Base-by-base conservation (phyloP, 2,888 invertebrate species). In the Tetragonula carbonaria region DNA sequence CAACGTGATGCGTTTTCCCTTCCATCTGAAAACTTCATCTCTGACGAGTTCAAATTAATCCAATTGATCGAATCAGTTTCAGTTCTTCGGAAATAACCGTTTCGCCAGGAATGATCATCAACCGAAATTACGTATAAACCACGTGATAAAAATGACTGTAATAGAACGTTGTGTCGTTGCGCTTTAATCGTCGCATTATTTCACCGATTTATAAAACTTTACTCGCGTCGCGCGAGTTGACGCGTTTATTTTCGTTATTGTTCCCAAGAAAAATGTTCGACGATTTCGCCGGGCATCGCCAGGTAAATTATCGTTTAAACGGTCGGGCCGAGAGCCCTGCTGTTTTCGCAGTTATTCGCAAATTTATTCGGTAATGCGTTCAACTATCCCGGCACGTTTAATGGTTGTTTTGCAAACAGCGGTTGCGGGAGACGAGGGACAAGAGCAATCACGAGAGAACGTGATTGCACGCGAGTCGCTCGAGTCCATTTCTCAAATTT, bases 291-390 rank as follows among this genome's bases (percentile, higher is more conserved):
- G 50, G 55, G 18, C 16, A 18, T 21, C 21, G 16, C 13, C 45
- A 11, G 8, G n/a, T 74, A 80, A 57, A 72, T 75, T 72, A 45
- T 45, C 45, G 74, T 75, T 75, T 67, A 75, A 80, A 75, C 66
- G 65, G 38, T 53, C 23, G 66, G 14, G 28, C 4, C 16, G 50
- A 59, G 53, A 53, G 0, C 8, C 5, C 65, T 11, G 53, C 33
- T 66, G 71, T 71, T 82, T 74, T 82, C 66, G 16, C 23, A 62
- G 28, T 62, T 53, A 18, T 18, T 8, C 57, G 55, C 14, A 80
- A 62, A 80, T 82, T 80, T 82, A 82, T 80, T 80, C 67, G 13
- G 59, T 57, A 62, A 74, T 51, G n/a, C 53, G 65, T 16, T 59
- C 65, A 51, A 70, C 59, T 62, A 67, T 80, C 55, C 8, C 50